These are phyloP conservation scores for Drosophila varians DNA, from an alignment of 1,140 invertebrate species.

Conservation along the genomic window DNA sequence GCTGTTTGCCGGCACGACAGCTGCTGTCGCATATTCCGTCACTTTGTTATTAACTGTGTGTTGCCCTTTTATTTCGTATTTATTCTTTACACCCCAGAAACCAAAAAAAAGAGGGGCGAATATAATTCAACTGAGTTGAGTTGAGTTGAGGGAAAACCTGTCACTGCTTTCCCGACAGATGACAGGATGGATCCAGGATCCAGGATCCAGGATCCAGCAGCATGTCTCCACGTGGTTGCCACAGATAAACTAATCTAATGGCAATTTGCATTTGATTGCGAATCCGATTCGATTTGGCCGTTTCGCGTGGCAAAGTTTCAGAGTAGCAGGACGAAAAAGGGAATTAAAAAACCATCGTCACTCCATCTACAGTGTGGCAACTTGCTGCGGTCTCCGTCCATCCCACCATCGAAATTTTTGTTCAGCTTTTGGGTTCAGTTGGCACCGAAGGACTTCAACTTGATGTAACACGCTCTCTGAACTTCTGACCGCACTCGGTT, in stretches of 20 bases:
- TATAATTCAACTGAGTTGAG: conserved; percentile 54
- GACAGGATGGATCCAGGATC: conserved; percentile 39
- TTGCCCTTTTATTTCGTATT: conserved; percentile 41
- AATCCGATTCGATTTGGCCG: conserved; percentile 73
- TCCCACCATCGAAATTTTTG: neutral
- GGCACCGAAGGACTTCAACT: conserved; percentile 49
- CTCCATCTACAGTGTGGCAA: conserved; percentile 21
- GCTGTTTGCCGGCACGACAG: conserved; percentile 70
- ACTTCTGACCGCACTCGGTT: conserved; percentile 58
- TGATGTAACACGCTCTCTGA: conserved; percentile 42
- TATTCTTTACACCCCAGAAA: conserved; percentile 25
- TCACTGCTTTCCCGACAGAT: conserved; percentile 60
- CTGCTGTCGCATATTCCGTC: conserved; percentile 76
- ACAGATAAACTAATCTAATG: conserved; percentile 80
- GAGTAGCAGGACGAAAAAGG: conserved; percentile 3
- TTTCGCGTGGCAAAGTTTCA: conserved; percentile 52
- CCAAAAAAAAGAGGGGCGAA: conserved; percentile 11
- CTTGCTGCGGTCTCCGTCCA: conserved; percentile 50
- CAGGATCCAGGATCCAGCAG: neutral
- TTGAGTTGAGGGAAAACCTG: conserved; percentile 53
- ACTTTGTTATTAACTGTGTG: conserved; percentile 74
- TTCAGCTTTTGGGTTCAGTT: conserved; percentile 44
- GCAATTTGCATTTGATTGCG: conserved; percentile 80
- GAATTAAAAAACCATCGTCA: conserved; percentile 39
- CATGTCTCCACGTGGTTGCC: conserved; percentile 34